Evolutionary conservation across 2,797 vertebrate genomes (phyloP).

Genomic region (Novumbra hubbsi): DNA sequence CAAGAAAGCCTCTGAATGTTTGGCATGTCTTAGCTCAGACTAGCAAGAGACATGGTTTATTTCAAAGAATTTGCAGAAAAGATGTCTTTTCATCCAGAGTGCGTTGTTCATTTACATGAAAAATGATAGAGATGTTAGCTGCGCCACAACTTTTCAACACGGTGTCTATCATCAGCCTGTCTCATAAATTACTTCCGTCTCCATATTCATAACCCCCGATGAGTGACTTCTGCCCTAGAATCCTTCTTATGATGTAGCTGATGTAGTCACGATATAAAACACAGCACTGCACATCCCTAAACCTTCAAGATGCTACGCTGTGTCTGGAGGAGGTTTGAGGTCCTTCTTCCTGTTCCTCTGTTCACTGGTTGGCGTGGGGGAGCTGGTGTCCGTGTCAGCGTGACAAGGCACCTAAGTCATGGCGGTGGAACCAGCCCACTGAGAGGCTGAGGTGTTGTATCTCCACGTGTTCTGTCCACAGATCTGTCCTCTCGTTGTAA

Average conservation of each 20-base stretch:
- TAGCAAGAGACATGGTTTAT: conserved; percentile 5
- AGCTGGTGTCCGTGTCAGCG: conserved; percentile 14
- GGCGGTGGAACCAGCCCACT: conserved; percentile 40
- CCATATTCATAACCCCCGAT: conserved; percentile 61
- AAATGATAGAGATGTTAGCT: conserved; percentile 45
- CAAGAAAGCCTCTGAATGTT: conserved; percentile 64
- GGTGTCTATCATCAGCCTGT: conserved; percentile 50
- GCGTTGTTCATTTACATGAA: conserved; percentile 48
- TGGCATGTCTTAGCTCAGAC: conserved; percentile 37
- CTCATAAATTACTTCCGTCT: conserved; percentile 53
- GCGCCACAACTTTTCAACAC: conserved; percentile 56
- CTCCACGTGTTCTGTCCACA: conserved; percentile 46
- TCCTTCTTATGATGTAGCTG: conserved; percentile 42
- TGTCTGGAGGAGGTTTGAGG: conserved; percentile 15
- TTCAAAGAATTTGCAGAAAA: conserved; percentile 52
- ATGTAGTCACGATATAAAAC: conserved; percentile 37
- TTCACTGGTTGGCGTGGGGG: conserved; percentile 42
- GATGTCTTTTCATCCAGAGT: conserved; percentile 44
- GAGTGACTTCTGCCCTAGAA: conserved; percentile 59
- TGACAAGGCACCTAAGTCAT: not conserved
- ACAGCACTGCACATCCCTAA: conserved; percentile 25
- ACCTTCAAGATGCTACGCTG: conserved; percentile 22
- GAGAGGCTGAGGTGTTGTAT: conserved; percentile 40
- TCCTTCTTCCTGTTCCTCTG: conserved; percentile 40
- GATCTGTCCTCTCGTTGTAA: conserved; percentile 33